Evolutionary conservation across 1,140 invertebrate species (phyloP).

Genomic region (Prorops nasuta): DNA sequence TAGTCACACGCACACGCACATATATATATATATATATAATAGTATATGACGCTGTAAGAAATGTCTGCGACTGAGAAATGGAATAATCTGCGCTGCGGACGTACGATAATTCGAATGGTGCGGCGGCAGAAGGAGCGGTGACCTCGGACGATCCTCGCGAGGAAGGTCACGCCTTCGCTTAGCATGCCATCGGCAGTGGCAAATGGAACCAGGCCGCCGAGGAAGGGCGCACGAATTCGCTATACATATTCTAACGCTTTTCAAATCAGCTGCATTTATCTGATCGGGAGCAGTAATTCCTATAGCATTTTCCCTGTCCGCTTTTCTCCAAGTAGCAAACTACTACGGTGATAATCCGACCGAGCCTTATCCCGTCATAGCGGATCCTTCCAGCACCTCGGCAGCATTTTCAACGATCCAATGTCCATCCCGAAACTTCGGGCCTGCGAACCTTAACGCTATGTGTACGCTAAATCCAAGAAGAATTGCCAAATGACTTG

Average conservation of each 20-base stretch:
- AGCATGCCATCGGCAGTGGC: neutral
- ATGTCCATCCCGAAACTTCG: too few species aligned
- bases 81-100: neutral
- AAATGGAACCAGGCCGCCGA: conserved; percentile 30
- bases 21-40: too few species aligned
- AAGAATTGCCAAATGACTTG: too few species aligned
- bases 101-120: neutral
- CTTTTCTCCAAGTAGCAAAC: conserved; percentile 1
- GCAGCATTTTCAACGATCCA: neutral
- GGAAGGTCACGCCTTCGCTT: neutral
- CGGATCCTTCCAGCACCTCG: neutral
- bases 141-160: neutral
- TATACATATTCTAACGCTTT: conserved; percentile 23
- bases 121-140: neutral
- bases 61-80: neutral
- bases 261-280: conserved; percentile 23
- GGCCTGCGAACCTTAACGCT: too few species aligned
- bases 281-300: conserved; percentile 15
- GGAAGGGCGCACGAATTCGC: conserved; percentile 35
- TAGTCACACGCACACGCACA: too few species aligned
- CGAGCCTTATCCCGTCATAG: conserved; percentile 8
- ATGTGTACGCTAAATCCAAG: too few species aligned
- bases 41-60: neutral
- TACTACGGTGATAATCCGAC: neutral
- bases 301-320: conserved; percentile 6